phyloP scores from a whole-genome alignment of 2,888 invertebrate genomes.

The Abrostola tripartita region DNA sequence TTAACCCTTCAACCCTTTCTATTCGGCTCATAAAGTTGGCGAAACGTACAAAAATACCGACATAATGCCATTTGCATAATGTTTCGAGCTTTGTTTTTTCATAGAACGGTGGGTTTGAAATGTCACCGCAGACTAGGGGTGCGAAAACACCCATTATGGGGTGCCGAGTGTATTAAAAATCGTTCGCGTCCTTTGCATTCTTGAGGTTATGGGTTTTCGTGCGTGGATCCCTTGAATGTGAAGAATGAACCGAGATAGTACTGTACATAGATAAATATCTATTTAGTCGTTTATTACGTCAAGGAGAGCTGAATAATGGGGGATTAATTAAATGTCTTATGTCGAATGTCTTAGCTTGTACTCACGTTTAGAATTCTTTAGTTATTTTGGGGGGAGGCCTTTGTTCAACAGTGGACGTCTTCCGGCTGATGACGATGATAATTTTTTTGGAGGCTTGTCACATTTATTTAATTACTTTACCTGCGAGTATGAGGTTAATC shows the following conservation, averaged over 20 bases:
- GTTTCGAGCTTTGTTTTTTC: constrained; percentile 87
- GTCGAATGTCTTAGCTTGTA: constrained; percentile 9
- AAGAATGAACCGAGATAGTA: constrained; percentile 47
- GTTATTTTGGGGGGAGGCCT: too few relatives aligned
- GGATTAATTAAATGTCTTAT: constrained; percentile 16
- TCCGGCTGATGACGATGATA: too few relatives aligned
- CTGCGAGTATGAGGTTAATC: too few relatives aligned
- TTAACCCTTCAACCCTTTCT: constrained; percentile 86
- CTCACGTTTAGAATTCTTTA: neutral
- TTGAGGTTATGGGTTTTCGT: constrained; percentile 83
- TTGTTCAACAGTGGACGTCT: too few relatives aligned
- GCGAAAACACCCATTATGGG: constrained; percentile 85
- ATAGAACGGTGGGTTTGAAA: constrained; percentile 85
- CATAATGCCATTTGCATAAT: constrained; percentile 88
- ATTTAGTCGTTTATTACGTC: constrained; percentile 40
- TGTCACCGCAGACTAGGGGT: constrained; percentile 86
- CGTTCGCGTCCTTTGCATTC: constrained; percentile 83
- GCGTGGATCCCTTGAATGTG: constrained; percentile 62
- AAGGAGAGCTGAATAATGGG: constrained; percentile 25
- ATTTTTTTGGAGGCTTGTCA: too few relatives aligned
- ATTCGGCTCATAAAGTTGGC: constrained; percentile 85
- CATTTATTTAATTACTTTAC: too few relatives aligned
- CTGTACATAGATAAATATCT: constrained; percentile 40
- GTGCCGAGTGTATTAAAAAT: constrained; percentile 86
- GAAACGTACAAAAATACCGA: constrained; percentile 86